Conservation (phyloP, 2,113 vertebrate genomes). For the Phylloscopus trochilus region DNA sequence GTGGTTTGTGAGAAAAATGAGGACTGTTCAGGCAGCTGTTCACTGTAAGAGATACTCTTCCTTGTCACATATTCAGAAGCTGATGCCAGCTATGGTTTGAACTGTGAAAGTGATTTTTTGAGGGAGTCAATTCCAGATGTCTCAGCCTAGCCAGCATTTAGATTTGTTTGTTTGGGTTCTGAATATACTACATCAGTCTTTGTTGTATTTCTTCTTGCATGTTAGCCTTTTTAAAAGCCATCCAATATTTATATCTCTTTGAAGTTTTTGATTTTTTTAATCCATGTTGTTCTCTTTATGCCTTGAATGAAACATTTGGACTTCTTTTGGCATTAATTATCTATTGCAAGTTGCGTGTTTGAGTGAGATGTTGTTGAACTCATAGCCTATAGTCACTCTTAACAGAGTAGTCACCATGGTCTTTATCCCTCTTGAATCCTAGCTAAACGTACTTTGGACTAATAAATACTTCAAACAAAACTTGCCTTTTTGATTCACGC, state of each 20-base stretch:
- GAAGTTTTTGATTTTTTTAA: not conserved
- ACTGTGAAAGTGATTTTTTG: constrained; percentile 25
- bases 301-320: not conserved
- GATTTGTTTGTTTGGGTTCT: constrained; percentile 46
- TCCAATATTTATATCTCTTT: not conserved
- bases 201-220: not conserved
- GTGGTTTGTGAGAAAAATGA: constrained; percentile 9
- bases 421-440: not conserved
- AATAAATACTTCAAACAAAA: not conserved
- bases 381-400: not conserved
- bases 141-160: constrained; percentile 11
- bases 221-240: not conserved
- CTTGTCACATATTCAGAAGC: not conserved
- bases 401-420: not conserved
- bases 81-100: constrained; percentile 21
- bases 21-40: constrained; percentile 10
- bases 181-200: not conserved
- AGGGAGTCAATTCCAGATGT: constrained; percentile 19
- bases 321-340: not conserved
- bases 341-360: not conserved
- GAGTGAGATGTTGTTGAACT: not conserved
- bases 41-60: not conserved
- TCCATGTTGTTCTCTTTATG: not conserved
- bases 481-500: not conserved
- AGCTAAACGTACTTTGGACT: not conserved